These are phyloP conservation scores for Melipona quadrifasciata DNA, from an alignment of 1,140 invertebrate genomes.

Conservation along the genomic window DNA sequence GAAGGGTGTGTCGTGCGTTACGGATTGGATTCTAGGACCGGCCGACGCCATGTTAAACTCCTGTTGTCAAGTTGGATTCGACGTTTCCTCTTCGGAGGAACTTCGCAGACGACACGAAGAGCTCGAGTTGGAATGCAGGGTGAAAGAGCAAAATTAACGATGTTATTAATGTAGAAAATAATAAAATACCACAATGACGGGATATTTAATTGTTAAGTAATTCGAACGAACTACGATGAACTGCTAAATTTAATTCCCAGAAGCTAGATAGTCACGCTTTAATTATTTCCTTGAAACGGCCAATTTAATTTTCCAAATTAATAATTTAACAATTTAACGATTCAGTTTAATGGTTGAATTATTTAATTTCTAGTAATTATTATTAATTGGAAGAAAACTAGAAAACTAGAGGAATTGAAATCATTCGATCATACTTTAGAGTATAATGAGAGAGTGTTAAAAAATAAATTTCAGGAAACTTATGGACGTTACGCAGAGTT, in stretches of 20 bases:
- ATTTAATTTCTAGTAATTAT: too few relatives aligned
- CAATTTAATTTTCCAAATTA: too few relatives aligned
- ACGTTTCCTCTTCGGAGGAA: slow-evolving; percentile 87
- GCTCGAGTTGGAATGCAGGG: slow-evolving; percentile 89
- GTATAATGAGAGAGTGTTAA: background rate
- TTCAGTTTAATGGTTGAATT: too few relatives aligned
- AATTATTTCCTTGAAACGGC: too few relatives aligned
- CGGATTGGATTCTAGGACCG: slow-evolving; percentile 89
- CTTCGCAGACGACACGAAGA: slow-evolving; percentile 88
- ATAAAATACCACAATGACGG: background rate
- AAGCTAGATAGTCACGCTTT: too few relatives aligned
- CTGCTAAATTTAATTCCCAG: too few relatives aligned
- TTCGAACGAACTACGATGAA: too few relatives aligned
- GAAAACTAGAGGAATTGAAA: background rate
- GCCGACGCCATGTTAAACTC: slow-evolving; percentile 88
- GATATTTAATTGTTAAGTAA: background rate
- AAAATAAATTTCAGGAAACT: slow-evolving; percentile 82
- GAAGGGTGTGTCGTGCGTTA: slow-evolving; percentile 86
- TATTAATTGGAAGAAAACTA: too few relatives aligned
- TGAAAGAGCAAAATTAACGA: slow-evolving; percentile 68
- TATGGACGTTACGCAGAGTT: slow-evolving; percentile 90
- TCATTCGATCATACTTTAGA: background rate
- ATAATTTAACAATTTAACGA: too few relatives aligned
- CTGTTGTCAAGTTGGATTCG: slow-evolving; percentile 88
- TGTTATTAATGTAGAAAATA: background rate